Evolutionary conservation across 2,113 vertebrate species (phyloP), one percentile per base, ranked within the genome.

Genomic region (Platysteira castanea): DNA sequence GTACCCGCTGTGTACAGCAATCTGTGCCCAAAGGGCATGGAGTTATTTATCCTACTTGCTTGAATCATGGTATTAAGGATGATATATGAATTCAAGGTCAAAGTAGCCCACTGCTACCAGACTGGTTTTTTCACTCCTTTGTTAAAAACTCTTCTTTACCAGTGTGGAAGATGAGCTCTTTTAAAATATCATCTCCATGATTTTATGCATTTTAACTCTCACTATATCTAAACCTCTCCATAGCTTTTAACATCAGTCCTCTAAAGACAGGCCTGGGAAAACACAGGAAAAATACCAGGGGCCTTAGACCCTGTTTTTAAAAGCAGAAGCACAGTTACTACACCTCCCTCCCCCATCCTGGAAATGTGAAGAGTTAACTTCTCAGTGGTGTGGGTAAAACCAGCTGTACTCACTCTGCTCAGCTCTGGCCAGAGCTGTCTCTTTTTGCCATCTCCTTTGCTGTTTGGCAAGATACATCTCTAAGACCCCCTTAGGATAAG

Each of bases 31-130:
- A 95, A 96, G 86, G 88, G 57, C 90, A 94, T 28, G 22, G 69
- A 90, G 56, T 92, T 94, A 90, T 92, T 96, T 92, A 84, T 89
- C 73, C 77, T 78, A 42, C 56, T 93, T 92, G 64, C 57, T 93
- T 77, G 64, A 90, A 88, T 82, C 87, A 73, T 53, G 42, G 37
- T 54, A 85, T 90, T 92, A 92, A 85, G 59, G 57, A 93, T 78
- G 52, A 92, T 70, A 53, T 13, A 87, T 65, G 70, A 87, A 91
- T 77, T 63, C 84, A 91, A 95, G 91, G 88, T 79, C 77, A 83
- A 82, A 88, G 81, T 11, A 42, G 44, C 53, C 84, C 54, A n/a
- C 23, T 71, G 67, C 83, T 84, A 57, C 30, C 63, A 61, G 80
- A 80, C 42, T 8, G 11, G 13, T 56, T 49, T 65, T 41, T 87